Percentiles rank a stretch among this genome's conserved stretches.
Conservation (phyloP, 2,888 invertebrate species). For the Brenthis hecate region DNA sequence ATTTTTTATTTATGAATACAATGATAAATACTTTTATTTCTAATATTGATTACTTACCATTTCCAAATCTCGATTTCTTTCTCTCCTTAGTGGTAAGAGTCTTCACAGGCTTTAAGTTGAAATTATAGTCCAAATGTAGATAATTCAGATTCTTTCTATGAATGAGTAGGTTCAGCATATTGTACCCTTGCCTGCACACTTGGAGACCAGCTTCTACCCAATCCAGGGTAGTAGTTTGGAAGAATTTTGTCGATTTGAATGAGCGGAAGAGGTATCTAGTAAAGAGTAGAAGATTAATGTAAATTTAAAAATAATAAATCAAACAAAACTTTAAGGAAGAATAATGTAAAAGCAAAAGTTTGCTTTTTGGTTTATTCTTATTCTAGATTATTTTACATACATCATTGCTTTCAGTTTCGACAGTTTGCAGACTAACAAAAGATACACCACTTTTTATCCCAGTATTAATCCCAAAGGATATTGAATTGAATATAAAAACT, state of each 20-base stretch:
- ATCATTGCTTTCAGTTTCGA: no score
- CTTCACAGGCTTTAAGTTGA: constrained; percentile 99
- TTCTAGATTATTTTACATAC: no score
- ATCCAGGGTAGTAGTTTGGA: constrained; percentile 99
- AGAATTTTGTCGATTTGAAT: constrained; percentile 99
- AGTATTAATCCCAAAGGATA: no score
- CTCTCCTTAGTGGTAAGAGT: constrained; percentile 99
- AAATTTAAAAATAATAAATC: not conserved
- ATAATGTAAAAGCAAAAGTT: no score
- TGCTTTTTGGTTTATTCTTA: no score
- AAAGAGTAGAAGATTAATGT: not conserved
- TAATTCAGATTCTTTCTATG: constrained; percentile 99
- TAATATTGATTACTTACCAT: constrained; percentile 83
- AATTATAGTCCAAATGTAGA: constrained; percentile 99
- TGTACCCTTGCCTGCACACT: constrained; percentile 99
- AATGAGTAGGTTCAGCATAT: constrained; percentile 99
- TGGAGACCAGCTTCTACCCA: constrained; percentile 99
- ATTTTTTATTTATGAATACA: not conserved
- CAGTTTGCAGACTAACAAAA: no score
- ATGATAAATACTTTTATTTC: not conserved
- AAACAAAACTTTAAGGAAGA: no score
- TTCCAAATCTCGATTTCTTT: constrained; percentile 98
- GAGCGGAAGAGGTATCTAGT: constrained; percentile 95
- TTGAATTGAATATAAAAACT: no score
- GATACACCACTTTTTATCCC: no score